Evolutionary conservation across 1,140 invertebrate genomes (phyloP).

Genomic region (Pseudomyrmex gracilis): DNA sequence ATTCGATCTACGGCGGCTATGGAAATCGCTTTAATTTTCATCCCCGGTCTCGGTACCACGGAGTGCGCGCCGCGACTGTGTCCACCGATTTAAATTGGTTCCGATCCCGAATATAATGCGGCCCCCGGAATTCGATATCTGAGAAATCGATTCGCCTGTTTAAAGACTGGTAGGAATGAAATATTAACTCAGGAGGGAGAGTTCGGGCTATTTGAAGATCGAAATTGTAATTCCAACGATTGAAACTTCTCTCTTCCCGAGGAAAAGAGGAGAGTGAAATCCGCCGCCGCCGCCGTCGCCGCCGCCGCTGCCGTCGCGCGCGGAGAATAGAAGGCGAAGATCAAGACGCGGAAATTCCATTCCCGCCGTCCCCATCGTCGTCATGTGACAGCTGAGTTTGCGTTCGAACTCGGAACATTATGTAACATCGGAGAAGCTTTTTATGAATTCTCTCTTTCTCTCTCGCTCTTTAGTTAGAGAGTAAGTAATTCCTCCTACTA

Average conservation of each 20-base stretch:
- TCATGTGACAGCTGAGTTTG: constrained; percentile 40
- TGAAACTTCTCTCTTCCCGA: constrained; percentile 24
- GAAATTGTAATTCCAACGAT: constrained; percentile 65
- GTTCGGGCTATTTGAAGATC: constrained; percentile 56
- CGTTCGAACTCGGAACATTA: constrained; percentile 44
- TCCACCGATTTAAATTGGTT: constrained; percentile 57
- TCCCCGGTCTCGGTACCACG: constrained; percentile 35
- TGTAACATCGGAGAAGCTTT: constrained; percentile 41
- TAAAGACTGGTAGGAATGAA: constrained; percentile 65
- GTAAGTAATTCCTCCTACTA: constrained; percentile 45
- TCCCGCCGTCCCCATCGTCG: constrained; percentile 27
- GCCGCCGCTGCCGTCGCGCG: background rate
- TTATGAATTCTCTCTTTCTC: constrained; percentile 26
- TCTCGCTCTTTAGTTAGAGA: background rate
- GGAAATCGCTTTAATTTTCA: constrained; percentile 52
- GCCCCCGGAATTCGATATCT: constrained; percentile 41
- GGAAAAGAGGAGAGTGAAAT: constrained; percentile 27
- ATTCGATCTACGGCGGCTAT: constrained; percentile 40
- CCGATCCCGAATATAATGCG: constrained; percentile 39
- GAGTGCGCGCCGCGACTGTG: constrained; percentile 9
- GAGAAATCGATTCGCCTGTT: constrained; percentile 67
- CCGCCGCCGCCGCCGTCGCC: constrained; percentile 11
- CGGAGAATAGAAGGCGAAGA: constrained; percentile 21
- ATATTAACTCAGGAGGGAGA: constrained; percentile 61
- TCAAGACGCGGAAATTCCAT: constrained; percentile 60